A percentile compares a stretch with the other conserved stretches of the same genome.
phyloP scores from a whole-genome alignment of 2,113 vertebrate genomes.

The Erpornis zantholeuca region DNA sequence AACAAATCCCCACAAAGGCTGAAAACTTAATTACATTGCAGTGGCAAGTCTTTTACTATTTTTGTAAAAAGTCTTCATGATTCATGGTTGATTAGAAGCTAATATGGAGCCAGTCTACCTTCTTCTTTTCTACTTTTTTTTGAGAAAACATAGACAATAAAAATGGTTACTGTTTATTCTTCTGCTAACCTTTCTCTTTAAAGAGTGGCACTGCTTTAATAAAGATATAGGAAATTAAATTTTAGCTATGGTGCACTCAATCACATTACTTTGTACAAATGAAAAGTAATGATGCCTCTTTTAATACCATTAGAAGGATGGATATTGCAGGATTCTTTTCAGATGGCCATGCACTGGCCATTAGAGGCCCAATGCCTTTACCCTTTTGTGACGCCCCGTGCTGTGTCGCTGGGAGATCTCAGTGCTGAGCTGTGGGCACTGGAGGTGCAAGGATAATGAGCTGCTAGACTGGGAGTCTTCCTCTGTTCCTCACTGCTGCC shows the following conservation, averaged over 20 bases:
- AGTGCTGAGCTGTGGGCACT: not conserved
- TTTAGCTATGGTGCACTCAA: conserved; percentile 41
- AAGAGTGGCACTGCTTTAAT: conserved; percentile 54
- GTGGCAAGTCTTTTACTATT: conserved; percentile 34
- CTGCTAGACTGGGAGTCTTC: not conserved
- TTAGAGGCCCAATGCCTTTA: not conserved
- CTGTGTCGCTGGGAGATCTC: not conserved
- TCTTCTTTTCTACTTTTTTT: conserved; percentile 3
- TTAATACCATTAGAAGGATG: conserved; percentile 52
- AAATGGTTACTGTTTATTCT: conserved; percentile 57
- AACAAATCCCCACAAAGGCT: not conserved
- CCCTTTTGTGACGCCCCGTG: not conserved
- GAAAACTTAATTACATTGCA: conserved; percentile 44
- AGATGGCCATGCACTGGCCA: not conserved
- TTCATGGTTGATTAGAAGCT: conserved; percentile 52
- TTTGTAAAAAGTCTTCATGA: conserved; percentile 10
- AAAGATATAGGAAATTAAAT: conserved; percentile 70
- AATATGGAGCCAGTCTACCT: conserved; percentile 46
- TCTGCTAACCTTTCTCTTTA: conserved; percentile 59
- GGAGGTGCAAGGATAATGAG: not conserved
- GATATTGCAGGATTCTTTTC: conserved; percentile 1
- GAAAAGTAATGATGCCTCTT: conserved; percentile 59
- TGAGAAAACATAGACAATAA: not conserved
- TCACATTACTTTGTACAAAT: conserved; percentile 61
- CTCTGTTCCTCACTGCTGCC: rapidly evolving